Evolutionary conservation across 2,888 invertebrate genomes (phyloP), one percentile per base, ranked within the genome.

Genomic region (Ypsolopha sequella): DNA sequence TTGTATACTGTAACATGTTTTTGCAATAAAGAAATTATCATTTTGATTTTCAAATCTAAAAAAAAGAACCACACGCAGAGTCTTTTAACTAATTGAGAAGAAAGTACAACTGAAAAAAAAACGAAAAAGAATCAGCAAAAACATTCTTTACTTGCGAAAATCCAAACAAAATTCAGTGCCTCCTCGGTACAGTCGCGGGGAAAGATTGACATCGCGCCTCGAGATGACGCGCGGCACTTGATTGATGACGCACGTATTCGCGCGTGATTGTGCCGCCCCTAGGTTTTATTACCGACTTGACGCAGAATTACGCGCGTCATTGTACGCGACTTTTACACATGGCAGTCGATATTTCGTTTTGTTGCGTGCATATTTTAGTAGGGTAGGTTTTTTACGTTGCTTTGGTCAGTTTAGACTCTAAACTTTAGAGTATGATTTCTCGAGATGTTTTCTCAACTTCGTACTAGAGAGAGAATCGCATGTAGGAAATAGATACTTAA

Each of bases 251-350:
- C 39, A n/a, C 39, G 39, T n/a, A 39, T 9, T 2, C 39, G 10
- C 43, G 7, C n/a, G 7, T 10, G 7, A 43, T 13, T 14, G 11
- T 14, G 11, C 43, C 11, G n/a, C 11, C 43, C 24, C 24, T 24
- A 24, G 24, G 24, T 24, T 24, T 24, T 24, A 24, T 24, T 24
- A 24, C 24, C 24, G 24, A 24, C 24, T 24, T 24, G 7, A 34
- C 41, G 41, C 14, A 6, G 10, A 49, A 49, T 49, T 41, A 49
- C 49, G n/a, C 11, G 49, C 41, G 49, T 49, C 41, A 49, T 41
- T 33, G 39, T 41, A 36, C 41, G 11, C 33, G 49, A 49, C 49
- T 41, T 34, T 35, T 8, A 49, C 49, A 41, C 39, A 48, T 48
- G 38, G 36, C 36, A 11, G 48, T 48, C 38, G 48, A 48, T 48